Evolutionary conservation across 2,113 vertebrate species (phyloP), one percentile per base, ranked within the genome.

Genomic region (Ophthalmolycus amberensis): DNA sequence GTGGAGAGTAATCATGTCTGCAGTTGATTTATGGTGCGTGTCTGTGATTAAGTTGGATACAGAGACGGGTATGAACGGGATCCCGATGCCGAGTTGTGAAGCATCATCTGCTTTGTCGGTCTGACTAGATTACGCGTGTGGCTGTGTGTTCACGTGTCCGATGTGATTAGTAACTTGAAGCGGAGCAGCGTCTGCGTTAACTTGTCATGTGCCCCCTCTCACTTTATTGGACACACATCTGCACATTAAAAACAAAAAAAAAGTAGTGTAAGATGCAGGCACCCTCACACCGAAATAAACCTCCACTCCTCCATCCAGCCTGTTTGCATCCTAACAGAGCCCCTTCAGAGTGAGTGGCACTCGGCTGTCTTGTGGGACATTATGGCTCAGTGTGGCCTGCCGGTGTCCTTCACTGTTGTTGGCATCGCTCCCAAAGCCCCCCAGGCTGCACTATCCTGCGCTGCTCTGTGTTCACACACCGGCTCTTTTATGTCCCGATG

Each of bases 321-420:
- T 40, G 63, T 65, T 60, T 85, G 74, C 66, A 38, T 71, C 67
- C 72, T 40, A 71, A 40, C 82, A 46, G 54, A 67, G 59, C 73
- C 27, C 72, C 37, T 87, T 59, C 27, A 73, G 42, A 82, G 37
- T 77, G 82, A 88, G 58, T 38, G 80, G 64, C 73, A 37, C 81
- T 79, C 64, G 3, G 58, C 44, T 66, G 76, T 85, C 80, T 83
- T 76, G 34, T 75, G 89, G 85, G 82, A 87, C 80, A 75, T 79
- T 79, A 71, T 76, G 83, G 72, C 83, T 85, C 63, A 50, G 59
- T 68, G 81, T 88, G 90, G 90, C 90, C 87, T 78, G 85, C 72
- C 88, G 63, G 84, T 48, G 77, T 88, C 88, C 86, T 89, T 88
- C 88, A 77, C 77, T 71, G 64, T 65, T 52, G 81, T 74, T 89